Conservation (phyloP, 2,888 invertebrate species). For the Strigamia transsilvanica region DNA sequence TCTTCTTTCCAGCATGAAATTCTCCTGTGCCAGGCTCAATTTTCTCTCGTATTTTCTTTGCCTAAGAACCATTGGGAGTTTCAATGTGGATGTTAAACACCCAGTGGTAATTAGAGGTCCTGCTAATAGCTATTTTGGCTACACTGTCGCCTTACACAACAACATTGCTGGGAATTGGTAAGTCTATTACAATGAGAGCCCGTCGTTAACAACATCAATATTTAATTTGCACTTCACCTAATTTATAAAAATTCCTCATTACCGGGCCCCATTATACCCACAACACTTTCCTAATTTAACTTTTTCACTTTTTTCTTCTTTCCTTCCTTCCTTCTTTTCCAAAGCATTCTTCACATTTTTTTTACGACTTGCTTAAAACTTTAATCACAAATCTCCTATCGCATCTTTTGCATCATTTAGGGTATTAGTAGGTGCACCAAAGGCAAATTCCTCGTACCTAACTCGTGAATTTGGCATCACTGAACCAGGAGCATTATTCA, state of each 20-base stretch:
- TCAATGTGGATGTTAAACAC: not conserved
- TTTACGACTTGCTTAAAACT: not conserved
- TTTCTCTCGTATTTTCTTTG: not conserved
- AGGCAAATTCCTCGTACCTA: constrained; percentile 22
- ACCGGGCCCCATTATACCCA: not conserved
- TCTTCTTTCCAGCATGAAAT: not conserved
- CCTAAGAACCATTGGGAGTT: not conserved
- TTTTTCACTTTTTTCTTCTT: not conserved
- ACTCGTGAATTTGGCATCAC: constrained; percentile 5
- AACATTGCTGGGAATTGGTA: constrained; percentile 11
- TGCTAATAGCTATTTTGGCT: not conserved
- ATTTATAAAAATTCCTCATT: not conserved
- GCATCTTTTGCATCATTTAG: not conserved
- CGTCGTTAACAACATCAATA: not conserved
- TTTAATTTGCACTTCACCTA: not conserved
- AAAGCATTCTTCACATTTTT: not conserved
- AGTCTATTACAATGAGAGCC: not conserved
- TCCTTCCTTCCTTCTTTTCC: too few relatives aligned
- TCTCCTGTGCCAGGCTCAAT: not conserved
- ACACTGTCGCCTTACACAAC: constrained; percentile 22
- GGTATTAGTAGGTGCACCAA: constrained; percentile 43
- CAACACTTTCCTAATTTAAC: not conserved
- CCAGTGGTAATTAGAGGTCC: not conserved
- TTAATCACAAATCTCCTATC: not conserved
- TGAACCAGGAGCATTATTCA: constrained; percentile 28